Conservation (phyloP, 2,113 vertebrate species). For the Barbus barbus region DNA sequence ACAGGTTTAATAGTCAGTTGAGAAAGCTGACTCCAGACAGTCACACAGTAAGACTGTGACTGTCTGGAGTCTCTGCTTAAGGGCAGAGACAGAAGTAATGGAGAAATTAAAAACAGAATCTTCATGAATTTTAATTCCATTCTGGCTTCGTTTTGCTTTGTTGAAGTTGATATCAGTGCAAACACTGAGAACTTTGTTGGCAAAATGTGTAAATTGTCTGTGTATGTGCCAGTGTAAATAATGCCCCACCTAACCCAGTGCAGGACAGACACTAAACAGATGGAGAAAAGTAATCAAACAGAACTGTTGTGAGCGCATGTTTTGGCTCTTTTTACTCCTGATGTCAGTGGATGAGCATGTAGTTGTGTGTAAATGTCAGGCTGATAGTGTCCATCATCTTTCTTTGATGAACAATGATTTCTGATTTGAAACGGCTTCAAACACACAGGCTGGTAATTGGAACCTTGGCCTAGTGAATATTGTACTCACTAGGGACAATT, state of each 20-base stretch:
- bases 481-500: no score
- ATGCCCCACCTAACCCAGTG: neutral
- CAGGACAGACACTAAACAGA: conserved; percentile 11
- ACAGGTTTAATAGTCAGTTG: no score
- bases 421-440: neutral
- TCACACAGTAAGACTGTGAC: no score
- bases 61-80: no score
- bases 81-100: no score
- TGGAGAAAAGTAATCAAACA: neutral
- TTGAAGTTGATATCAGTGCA: neutral
- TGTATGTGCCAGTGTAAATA: conserved; percentile 13
- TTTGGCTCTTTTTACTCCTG: conserved; percentile 1
- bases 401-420: neutral
- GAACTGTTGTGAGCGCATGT: neutral
- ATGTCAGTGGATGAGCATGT: neutral
- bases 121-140: neutral
- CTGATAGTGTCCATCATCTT: neutral
- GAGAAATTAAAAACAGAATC: neutral
- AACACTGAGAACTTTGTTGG: conserved; percentile 17
- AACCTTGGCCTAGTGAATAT: neutral
- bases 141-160: neutral
- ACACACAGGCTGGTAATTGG: neutral
- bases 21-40: no score
- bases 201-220: conserved; percentile 29
- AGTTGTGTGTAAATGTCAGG: neutral